Base-by-base conservation (phyloP, 1,140 invertebrate genomes). In the Microplitis demolitor region DNA sequence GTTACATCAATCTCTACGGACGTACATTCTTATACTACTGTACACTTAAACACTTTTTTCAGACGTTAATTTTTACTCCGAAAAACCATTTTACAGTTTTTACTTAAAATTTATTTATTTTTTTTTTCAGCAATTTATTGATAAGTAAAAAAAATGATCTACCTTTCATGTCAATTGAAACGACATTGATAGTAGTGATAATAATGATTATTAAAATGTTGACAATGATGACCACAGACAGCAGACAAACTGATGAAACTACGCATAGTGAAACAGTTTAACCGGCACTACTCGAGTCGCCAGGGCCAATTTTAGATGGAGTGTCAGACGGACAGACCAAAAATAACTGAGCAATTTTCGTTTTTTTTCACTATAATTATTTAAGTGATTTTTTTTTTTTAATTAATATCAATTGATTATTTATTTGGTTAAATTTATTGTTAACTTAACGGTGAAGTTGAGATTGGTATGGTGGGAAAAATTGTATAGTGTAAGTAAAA, bases 261-360 rank as follows among this genome's bases (percentile, higher is more conserved):
- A 66, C 63, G 50, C 66, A 67, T 51, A 39, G 39, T 62, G 35
- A 37, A 62, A 62, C 60, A 62, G 60, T 62, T 35, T 62, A 62
- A 37, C 66, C 50, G 50, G 39, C 50, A 67, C 31, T 39, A 58
- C 56, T 51, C 14, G 53, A 50, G 66, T 67, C 39, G 66, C 37
- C 66, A 16, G 66, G 24, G 51, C 66, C 66, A 67, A 67, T 67
- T 67, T 67, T 67, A 67, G 66, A 33, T 37, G 66, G 37, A 67
- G 66, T 67, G 66, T 67, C 66, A 67, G 66, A 39, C 66, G 39
- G 45, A 67, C 66, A 34, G 39, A 16, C 66, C 66, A 33, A 67
- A 67, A 67, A 67, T 67, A 67, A 54, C 66, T 67, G 6, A 31
- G 56, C 16, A 3, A 9, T 58, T 58, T 58, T 24, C 0, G 3